Base-by-base conservation (phyloP, 2,113 vertebrate species). In the Paramormyrops kingsleyae region DNA sequence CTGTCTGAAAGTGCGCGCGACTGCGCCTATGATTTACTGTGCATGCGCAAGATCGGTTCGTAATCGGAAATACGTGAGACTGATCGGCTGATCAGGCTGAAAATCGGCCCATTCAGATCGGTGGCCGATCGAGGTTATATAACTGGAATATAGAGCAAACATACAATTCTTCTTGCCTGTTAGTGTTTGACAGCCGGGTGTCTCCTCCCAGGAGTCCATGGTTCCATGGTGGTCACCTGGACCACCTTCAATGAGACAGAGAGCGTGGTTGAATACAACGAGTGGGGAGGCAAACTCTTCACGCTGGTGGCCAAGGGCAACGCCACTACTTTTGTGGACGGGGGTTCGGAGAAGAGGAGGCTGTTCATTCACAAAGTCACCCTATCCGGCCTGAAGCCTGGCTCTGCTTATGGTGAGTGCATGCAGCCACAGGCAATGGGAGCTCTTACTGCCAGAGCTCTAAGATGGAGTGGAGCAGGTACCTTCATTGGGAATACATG, bases 151-250 rank as follows among this genome's bases (percentile, higher is more conserved):
- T 13, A 31, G 59, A 31, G 44, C 62, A 74, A 49, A 88, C n/a
- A 35, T 74, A 31, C 62, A 74, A 5, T 17, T 15, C n/a, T 5
- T 31, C 66, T 88, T 47, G 39, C 19, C 46, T 74, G 62, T 89
- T 90, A 91, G 8, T 59, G 74, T 87, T 12, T 53, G 89, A 35
- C 83, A 90, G 89, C 49, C 83, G 10, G 9, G 9, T 15, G 66
- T 94, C 87, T 90, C 15, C 91, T 91, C 83, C 84, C 93, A 97
- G 97, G 94, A 56, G 92, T 93, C 4, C 92, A 96, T 0, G 93
- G 94, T 17, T 95, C 95, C 62, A 97, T 98, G 96, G 92, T 94
- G 0, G 95, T 98, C 42, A 97, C 97, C 50, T 98, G 97, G 97
- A 97, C 95, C 49, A 98, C 97, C 0, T 95, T 95, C 89, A 94